Conservation (phyloP, 2,113 vertebrate genomes). For the Ptilorrhoa leucosticta region DNA sequence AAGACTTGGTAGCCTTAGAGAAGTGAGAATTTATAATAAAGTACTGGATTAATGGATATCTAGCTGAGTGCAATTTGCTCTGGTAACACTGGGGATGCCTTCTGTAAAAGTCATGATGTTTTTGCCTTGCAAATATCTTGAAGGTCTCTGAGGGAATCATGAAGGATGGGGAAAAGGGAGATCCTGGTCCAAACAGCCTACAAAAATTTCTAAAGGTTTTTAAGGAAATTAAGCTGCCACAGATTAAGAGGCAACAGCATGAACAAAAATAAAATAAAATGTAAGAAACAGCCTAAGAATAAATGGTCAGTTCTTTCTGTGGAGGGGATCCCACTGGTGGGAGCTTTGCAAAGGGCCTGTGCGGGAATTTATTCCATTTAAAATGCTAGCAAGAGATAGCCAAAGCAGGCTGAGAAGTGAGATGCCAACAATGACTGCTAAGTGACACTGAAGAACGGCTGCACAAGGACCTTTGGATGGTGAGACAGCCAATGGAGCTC, state of each 20-base stretch:
- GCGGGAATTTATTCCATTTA: neutral
- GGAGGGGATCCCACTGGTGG: neutral
- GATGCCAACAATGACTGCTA: neutral
- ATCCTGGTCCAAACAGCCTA: neutral
- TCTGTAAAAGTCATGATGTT: neutral
- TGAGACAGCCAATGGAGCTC: neutral
- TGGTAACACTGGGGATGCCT: neutral
- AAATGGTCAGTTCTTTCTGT: neutral
- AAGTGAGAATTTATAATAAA: neutral
- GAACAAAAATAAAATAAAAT: neutral
- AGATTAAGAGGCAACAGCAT: neutral
- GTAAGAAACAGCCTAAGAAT: neutral
- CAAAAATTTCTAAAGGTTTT: neutral
- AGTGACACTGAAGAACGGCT: neutral
- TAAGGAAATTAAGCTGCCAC: neutral
- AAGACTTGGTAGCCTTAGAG: neutral
- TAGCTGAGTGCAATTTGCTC: neutral
- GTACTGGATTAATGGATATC: neutral
- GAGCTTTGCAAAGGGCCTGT: neutral
- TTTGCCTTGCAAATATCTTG: neutral
- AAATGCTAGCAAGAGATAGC: neutral
- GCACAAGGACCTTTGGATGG: neutral
- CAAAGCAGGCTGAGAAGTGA: neutral
- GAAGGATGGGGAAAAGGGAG: neutral
- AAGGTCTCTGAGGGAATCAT: neutral